A percentile compares a stretch with the other conserved stretches of the same genome.
Conservation (phyloP, 37 sponge, comb jelly and placozoan genomes). For the Amphimedon queenslandica region DNA sequence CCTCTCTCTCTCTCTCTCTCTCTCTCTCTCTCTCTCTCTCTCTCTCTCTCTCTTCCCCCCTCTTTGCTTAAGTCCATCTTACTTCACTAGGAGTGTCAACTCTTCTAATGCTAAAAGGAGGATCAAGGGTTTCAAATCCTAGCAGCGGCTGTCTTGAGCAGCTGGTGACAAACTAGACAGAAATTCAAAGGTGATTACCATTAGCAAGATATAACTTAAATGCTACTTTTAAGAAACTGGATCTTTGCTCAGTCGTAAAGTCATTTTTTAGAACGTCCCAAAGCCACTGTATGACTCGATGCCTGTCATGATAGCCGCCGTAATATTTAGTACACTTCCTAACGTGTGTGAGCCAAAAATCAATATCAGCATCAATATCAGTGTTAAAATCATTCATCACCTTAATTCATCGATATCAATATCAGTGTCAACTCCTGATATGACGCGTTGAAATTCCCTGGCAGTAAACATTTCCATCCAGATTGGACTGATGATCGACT, state of each 20-base stretch:
- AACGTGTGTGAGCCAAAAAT: neutral
- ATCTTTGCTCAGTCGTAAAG: conserved; percentile 71
- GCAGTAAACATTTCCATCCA: conserved; percentile 85
- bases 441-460: conserved; percentile 86
- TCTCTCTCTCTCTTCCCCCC: too few species aligned
- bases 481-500: conserved; percentile 60
- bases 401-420: conserved; percentile 89
- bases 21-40: too few species aligned
- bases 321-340: conserved; percentile 80
- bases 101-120: conserved; percentile 86
- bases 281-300: conserved; percentile 90
- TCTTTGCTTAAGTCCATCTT: too few species aligned
- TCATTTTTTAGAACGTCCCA: conserved; percentile 96
- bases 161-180: conserved; percentile 95
- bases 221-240: conserved; percentile 81
- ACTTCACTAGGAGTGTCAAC: conserved; percentile 82
- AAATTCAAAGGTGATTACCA: neutral
- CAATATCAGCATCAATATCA: neutral
- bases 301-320: conserved; percentile 92
- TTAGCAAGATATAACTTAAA: neutral
- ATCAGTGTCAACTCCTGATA: conserved; percentile 85
- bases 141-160: conserved; percentile 93
- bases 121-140: conserved; percentile 85
- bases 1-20: too few species aligned
- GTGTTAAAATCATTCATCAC: conserved; percentile 20